Conservation (phyloP, 2,797 vertebrate genomes). For the Sternotherus odoratus region DNA sequence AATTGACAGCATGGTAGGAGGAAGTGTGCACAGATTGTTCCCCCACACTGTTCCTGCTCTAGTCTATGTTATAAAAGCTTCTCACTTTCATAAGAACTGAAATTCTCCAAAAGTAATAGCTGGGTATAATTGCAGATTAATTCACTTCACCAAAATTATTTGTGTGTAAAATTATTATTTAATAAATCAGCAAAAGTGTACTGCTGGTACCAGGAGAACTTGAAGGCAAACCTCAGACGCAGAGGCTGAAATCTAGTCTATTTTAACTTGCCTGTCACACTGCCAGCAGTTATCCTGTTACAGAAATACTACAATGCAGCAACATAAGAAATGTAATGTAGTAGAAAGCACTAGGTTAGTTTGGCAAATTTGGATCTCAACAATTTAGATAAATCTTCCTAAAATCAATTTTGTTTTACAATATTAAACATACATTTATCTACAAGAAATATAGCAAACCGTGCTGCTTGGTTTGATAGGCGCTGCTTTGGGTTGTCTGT, state of each 20-base stretch:
- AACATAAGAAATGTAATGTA: neutral
- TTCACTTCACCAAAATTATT: neutral
- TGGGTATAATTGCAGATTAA: neutral
- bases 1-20: neutral
- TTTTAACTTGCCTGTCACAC: neutral
- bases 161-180: neutral
- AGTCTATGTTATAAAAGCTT: neutral
- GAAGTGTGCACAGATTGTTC: neutral
- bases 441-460: constrained; percentile 47
- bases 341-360: constrained; percentile 25
- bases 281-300: neutral
- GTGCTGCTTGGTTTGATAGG: constrained; percentile 19
- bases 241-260: neutral
- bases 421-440: constrained; percentile 58
- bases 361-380: constrained; percentile 47
- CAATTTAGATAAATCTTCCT: constrained; percentile 39
- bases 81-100: neutral
- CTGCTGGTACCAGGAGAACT: neutral
- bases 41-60: neutral
- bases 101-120: neutral
- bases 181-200: neutral
- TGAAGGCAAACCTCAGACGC: neutral
- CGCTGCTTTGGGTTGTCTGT: constrained; percentile 40
- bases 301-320: constrained; percentile 25
- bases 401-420: constrained; percentile 42